Evolutionary conservation across 2,797 vertebrate species (phyloP).

Genomic region (Falco cherrug): DNA sequence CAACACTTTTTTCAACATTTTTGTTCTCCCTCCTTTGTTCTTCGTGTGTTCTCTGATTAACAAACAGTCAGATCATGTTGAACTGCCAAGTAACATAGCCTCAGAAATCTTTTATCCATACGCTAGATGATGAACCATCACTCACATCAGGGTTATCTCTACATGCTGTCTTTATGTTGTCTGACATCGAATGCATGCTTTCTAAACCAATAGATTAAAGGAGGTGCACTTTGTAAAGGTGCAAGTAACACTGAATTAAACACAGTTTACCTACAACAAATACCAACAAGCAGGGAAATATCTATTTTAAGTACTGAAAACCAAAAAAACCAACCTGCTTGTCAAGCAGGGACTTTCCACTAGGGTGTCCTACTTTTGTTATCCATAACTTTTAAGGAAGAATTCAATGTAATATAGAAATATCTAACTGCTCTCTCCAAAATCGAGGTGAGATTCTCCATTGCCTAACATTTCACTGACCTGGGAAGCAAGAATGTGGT

Average conservation of each 20-base stretch:
- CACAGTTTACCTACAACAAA: neutral
- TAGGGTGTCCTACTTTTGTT: neutral
- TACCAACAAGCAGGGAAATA: neutral
- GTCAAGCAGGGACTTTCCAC: neutral
- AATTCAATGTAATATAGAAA: neutral
- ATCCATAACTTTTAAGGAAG: neutral
- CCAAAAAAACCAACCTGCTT: neutral
- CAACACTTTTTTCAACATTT: neutral
- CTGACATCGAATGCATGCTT: slow-evolving; percentile 1
- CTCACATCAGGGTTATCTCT: neutral
- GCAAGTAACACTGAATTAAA: neutral
- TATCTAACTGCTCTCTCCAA: neutral
- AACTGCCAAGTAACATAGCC: slow-evolving; percentile 38
- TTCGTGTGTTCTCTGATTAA: slow-evolving; percentile 33
- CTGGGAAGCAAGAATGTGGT: neutral
- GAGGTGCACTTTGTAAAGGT: neutral
- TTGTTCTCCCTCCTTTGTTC: slow-evolving; percentile 52
- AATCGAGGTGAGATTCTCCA: neutral
- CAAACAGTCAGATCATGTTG: slow-evolving; percentile 34
- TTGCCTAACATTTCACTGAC: neutral
- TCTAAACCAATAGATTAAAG: slow-evolving; percentile 15
- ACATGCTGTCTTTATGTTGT: neutral
- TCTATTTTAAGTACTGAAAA: neutral
- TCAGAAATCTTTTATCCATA: slow-evolving; percentile 51
- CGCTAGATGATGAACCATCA: neutral